Evolutionary conservation across 1,140 invertebrate species (phyloP), one percentile per base, ranked within the genome.

Genomic region (Vanessa tameamea): DNA sequence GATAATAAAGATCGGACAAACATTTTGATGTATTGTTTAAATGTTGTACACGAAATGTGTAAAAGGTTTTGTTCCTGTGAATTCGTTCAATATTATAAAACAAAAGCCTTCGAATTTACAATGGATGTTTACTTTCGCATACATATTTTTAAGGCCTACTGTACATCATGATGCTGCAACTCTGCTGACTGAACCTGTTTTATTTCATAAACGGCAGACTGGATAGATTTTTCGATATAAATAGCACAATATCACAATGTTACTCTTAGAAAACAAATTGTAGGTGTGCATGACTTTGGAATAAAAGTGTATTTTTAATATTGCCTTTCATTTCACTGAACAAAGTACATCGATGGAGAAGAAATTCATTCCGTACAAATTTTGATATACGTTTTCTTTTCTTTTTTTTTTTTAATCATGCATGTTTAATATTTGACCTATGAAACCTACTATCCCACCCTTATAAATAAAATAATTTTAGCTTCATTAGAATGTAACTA

Each of bases 241-340:
- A 82, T 86, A 89, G 85, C 83, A 89, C 81, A 80, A 87, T 87
- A 88, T 88, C 88, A 91, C 88, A 80, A 80, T 86, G 88, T 90
- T 87, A 90, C 77, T 87, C 81, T 85, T 90, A 90, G 87, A 78
- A 85, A 85, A 87, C 82, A 83, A 88, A 84, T 78, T 85, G 88
- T 91, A 90, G 89, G 85, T 86, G 84, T 91, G 89, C 89, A 91
- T 91, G 89, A 89, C 78, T 87, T 87, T 89, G 86, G 81, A 89
- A 89, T 90, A 90, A 90, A 87, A 81, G 82, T 90, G 89, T 91
- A 89, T 91, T 91, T 90, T 88, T 89, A 89, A 63, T 23, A 66
- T 15, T 53, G 78, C 48, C 50, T 84, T 87, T 88, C 75, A 82
- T 85, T 89, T 84, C 47, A 53, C 23, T 31, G 20, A 9, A 31